Conservation (phyloP, 2,797 vertebrate species). For the Acipenser oxyrinchus region DNA sequence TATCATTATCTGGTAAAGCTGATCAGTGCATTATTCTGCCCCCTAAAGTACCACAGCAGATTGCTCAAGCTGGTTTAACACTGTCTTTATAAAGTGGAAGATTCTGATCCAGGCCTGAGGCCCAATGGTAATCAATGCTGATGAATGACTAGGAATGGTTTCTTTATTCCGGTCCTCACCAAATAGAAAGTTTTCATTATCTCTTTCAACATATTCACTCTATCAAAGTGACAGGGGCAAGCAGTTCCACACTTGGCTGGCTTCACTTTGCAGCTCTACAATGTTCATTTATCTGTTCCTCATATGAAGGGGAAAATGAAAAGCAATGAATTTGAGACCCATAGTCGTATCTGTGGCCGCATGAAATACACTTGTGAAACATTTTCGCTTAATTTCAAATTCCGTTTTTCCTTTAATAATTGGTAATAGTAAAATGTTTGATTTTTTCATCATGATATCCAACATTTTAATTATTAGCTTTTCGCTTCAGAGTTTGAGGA, state of each 20-base stretch:
- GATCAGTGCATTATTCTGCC: conserved; percentile 21
- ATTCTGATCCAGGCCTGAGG: conserved; percentile 61
- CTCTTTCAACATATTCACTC: conserved; percentile 92
- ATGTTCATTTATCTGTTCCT: conserved; percentile 62
- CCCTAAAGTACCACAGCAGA: conserved; percentile 29
- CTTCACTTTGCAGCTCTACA: conserved; percentile 60
- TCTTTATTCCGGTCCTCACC: conserved; percentile 83
- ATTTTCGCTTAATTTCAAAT: neutral
- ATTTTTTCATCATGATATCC: too few species aligned
- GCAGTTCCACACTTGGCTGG: conserved; percentile 74
- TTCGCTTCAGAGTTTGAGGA: too few species aligned
- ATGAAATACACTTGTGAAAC: conserved; percentile 9
- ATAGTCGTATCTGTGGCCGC: conserved; percentile 34
- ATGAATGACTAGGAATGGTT: conserved; percentile 84
- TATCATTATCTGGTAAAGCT: conserved; percentile 20
- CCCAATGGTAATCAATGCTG: conserved; percentile 82
- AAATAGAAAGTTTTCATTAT: conserved; percentile 98
- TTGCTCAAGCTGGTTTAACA: conserved; percentile 45
- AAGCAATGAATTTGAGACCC: conserved; percentile 49
- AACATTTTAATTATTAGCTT: too few species aligned
- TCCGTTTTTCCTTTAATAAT: too few species aligned
- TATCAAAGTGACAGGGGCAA: conserved; percentile 92
- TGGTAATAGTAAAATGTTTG: too few species aligned
- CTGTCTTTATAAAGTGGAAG: conserved; percentile 53
- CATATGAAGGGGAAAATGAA: conserved; percentile 57